Percentiles rank a stretch among this genome's conserved stretches.
These are phyloP conservation scores for Channa argus DNA, from an alignment of 2,113 vertebrate genomes.

Conservation along the genomic window DNA sequence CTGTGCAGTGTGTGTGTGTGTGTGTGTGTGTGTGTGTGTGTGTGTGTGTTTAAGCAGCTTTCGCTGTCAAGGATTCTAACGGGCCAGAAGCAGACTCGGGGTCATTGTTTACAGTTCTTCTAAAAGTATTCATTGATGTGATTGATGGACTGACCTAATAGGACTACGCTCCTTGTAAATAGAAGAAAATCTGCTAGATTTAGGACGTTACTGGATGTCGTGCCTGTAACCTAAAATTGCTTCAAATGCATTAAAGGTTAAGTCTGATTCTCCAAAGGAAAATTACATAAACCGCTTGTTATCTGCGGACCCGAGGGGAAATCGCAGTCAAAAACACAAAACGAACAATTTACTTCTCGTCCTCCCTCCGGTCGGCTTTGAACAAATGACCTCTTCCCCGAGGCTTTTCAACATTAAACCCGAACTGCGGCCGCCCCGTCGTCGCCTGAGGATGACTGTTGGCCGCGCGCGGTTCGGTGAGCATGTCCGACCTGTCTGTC, in stretches of 20 bases:
- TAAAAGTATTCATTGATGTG: slow-evolving; percentile 21
- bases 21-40: slow-evolving; percentile 23
- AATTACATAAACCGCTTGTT: slow-evolving; percentile 59
- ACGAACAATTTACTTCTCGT: slow-evolving; percentile 49
- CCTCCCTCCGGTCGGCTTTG: slow-evolving; percentile 37
- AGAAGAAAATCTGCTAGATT: background rate
- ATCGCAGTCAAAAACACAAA: slow-evolving; percentile 32
- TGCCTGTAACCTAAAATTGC: slow-evolving; percentile 14
- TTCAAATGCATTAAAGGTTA: slow-evolving; percentile 45
- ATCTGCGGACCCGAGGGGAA: slow-evolving; percentile 44
- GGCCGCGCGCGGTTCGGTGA: slow-evolving; percentile 57
- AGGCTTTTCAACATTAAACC: slow-evolving; percentile 62
- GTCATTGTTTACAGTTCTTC: slow-evolving; percentile 49
- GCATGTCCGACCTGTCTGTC: slow-evolving; percentile 71
- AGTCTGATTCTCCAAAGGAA: slow-evolving; percentile 20
- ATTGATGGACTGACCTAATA: slow-evolving; percentile 14
- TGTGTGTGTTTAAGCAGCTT: slow-evolving; percentile 52
- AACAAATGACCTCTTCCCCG: slow-evolving; percentile 49
- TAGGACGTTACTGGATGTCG: background rate
- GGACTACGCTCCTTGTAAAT: background rate
- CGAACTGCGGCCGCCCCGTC: slow-evolving; percentile 29
- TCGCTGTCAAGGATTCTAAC: slow-evolving; percentile 56
- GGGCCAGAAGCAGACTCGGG: slow-evolving; percentile 36
- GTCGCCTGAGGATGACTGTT: slow-evolving; percentile 33
- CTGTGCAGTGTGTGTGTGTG: slow-evolving; percentile 39